Percentiles rank a stretch among this genome's conserved stretches.
These are phyloP conservation scores for Drosophila dunni DNA, from an alignment of 1,140 invertebrate genomes.

Conservation along the genomic window DNA sequence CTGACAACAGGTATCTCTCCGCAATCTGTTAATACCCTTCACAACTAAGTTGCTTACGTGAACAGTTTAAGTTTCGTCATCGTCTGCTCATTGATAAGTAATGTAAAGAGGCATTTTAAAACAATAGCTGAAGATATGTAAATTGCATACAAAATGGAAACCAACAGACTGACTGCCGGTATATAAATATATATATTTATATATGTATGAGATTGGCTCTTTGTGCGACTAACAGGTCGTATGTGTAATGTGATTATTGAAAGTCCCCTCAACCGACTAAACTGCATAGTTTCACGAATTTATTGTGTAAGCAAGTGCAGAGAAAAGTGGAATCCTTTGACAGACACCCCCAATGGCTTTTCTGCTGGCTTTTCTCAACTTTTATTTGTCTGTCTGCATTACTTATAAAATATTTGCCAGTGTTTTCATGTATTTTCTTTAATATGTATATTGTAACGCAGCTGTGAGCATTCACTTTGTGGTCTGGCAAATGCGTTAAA, in stretches of 20 bases:
- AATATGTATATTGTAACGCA: constrained; percentile 51
- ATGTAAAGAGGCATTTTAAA: constrained; percentile 63
- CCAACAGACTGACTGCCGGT: not conserved
- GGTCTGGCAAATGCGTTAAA: constrained; percentile 57
- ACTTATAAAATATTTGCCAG: constrained; percentile 71
- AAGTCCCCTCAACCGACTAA: constrained; percentile 38
- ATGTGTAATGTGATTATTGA: constrained; percentile 76
- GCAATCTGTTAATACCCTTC: too few species aligned
- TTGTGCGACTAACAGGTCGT: constrained; percentile 34
- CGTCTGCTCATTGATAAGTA: constrained; percentile 39
- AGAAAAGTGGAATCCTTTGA: constrained; percentile 11
- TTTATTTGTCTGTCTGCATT: constrained; percentile 56
- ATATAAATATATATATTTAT: constrained; percentile 1
- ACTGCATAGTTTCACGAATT: constrained; percentile 46
- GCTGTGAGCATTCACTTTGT: constrained; percentile 50
- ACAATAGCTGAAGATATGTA: constrained; percentile 71
- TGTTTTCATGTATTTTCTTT: constrained; percentile 64
- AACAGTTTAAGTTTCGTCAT: constrained; percentile 1
- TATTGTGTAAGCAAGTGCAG: constrained; percentile 52
- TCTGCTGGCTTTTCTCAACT: constrained; percentile 5
- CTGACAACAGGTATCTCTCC: not conserved
- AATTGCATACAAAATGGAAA: constrained; percentile 55
- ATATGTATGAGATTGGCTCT: constrained; percentile 3
- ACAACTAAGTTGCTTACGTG: too few species aligned
- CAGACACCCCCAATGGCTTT: constrained; percentile 14